phyloP scores from a whole-genome alignment of 2,888 invertebrate species.

The Plebejus argus region DNA sequence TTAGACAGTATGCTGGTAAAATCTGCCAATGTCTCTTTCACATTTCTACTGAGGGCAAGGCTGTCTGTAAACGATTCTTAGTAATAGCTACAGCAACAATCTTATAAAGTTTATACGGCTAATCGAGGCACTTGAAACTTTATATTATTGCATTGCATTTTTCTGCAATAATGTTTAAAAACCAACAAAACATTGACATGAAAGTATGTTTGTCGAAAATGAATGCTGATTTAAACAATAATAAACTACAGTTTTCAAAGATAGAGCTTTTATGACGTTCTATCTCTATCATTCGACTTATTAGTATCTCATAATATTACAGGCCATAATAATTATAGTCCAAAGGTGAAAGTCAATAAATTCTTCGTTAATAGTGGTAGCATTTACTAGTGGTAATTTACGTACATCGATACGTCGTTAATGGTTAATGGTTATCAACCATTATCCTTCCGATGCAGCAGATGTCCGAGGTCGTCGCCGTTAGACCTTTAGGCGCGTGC shows the following conservation, averaged over 20 bases:
- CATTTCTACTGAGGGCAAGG: too few species aligned
- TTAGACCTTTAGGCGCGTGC: slow-evolving; percentile 76
- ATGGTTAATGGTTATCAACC: background rate
- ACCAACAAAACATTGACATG: too few species aligned
- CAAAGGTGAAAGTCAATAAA: slow-evolving; percentile 23
- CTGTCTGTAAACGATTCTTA: too few species aligned
- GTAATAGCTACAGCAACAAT: too few species aligned
- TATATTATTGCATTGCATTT: too few species aligned
- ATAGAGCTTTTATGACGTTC: background rate
- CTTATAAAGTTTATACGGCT: too few species aligned
- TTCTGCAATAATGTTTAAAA: too few species aligned
- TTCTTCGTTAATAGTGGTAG: background rate
- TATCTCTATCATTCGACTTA: background rate
- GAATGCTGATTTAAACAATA: too few species aligned
- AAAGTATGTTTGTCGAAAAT: too few species aligned
- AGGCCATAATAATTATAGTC: background rate
- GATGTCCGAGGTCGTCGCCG: slow-evolving; percentile 70
- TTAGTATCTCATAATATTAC: background rate
- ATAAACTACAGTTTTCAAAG: background rate
- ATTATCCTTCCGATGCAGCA: slow-evolving; percentile 48
- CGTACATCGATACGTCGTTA: slow-evolving; percentile 11
- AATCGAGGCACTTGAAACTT: too few species aligned
- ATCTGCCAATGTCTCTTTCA: too few species aligned
- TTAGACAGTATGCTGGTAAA: too few species aligned
- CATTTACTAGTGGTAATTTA: slow-evolving; percentile 25